Evolutionary conservation across 1,140 invertebrate genomes (phyloP).

Genomic region (Mizuhopecten yessoensis): DNA sequence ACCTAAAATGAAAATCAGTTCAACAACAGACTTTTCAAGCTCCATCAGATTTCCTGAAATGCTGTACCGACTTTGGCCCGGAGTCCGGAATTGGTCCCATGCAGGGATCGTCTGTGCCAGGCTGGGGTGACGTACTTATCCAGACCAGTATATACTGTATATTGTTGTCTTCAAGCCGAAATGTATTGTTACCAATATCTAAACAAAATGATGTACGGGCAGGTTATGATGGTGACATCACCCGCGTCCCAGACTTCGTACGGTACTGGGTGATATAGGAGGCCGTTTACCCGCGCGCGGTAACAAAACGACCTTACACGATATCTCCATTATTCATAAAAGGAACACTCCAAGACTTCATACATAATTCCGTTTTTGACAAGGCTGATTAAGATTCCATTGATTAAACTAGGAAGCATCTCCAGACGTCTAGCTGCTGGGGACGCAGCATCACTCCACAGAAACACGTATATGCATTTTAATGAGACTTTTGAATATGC

Average conservation of each 20-base stretch:
- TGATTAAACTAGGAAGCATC: neutral
- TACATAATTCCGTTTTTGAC: conserved; percentile 17
- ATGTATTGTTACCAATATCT: neutral
- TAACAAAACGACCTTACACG: neutral
- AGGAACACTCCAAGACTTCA: neutral
- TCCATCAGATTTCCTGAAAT: neutral
- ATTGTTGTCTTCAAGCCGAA: neutral
- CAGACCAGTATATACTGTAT: too few species aligned
- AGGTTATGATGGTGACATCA: neutral
- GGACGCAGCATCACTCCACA: neutral
- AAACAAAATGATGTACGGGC: too few species aligned
- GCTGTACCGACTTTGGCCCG: too few species aligned
- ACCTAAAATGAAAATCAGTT: neutral
- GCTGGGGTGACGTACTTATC: too few species aligned
- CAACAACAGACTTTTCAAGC: neutral
- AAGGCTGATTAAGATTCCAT: neutral
- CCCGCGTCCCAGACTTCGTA: neutral
- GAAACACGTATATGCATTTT: neutral
- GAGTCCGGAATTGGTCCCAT: neutral
- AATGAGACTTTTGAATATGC: neutral
- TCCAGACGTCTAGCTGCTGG: neutral
- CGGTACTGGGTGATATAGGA: neutral
- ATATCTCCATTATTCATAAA: neutral
- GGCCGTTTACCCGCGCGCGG: neutral
- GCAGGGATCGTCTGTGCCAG: neutral